Base-by-base conservation (phyloP, 2,888 invertebrate species). In the Acanthosepion pharaonis region DNA sequence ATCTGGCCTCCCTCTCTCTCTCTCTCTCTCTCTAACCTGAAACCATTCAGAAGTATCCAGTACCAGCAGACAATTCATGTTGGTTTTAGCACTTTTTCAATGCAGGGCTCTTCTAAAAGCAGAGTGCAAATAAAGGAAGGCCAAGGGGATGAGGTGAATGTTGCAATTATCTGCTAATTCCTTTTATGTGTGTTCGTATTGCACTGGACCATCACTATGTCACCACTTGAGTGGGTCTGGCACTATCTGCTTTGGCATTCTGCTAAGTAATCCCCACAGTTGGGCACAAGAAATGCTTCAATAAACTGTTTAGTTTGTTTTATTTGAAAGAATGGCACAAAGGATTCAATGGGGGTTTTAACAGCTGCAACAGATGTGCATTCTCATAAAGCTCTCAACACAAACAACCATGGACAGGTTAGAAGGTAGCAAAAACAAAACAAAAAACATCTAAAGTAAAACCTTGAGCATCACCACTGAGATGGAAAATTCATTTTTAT, bases 231-330 rank as follows among this genome's bases (percentile, higher is more conserved):
- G n/a, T 78, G n/a, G n/a, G 78, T n/a, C 78, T n/a, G 78, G 78
- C 78, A 78, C 78, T n/a, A 11, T 78, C n/a, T n/a, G 42, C 42
- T 42, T 8, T 15, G 78, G n/a, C n/a, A 78, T 78, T 78, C 78
- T 78, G n/a, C 28, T n/a, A 28, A n/a, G 78, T 78, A 78, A 78
- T 78, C 78, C n/a, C 15, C n/a, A 9, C n/a, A n/a, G 78, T 78
- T 78, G 78, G 78, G n/a, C 78, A 78, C 28, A 8, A n/a, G n/a
- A 18, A n/a, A n/a, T 78, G 28, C n/a, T 78, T 78, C 6, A 78
- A 78, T 78, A 78, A 78, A 78, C 78, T n/a, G n/a, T 78, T 78
- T 78, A n/a, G n/a, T 78, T 78, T 78, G 78, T 78, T 78, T 78
- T n/a, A 78, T 78, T 15, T 78, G 28, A 9, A 78, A 78, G 78